Conservation (phyloP, 1,140 invertebrate species). For the Semibalanus balanoides region DNA sequence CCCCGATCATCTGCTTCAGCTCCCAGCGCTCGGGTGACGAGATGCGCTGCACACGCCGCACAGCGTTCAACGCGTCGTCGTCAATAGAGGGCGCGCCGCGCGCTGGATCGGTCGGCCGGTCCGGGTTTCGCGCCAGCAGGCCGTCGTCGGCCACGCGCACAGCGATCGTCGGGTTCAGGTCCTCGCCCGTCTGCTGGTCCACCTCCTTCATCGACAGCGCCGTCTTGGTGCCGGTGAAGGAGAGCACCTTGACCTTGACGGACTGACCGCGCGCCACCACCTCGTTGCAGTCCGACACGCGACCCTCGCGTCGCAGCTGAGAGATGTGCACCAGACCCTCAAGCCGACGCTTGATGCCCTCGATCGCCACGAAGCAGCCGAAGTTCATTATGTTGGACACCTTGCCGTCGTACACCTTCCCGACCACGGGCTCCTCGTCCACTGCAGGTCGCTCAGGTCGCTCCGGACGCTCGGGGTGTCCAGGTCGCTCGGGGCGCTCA, state of each 20-base stretch:
- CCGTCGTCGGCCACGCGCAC: conserved; percentile 36
- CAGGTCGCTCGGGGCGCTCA: neutral
- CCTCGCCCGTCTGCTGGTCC: conserved; percentile 83
- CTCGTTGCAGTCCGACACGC: conserved; percentile 87
- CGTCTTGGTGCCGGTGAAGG: conserved; percentile 81
- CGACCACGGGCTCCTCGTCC: conserved; percentile 36
- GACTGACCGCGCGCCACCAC: conserved; percentile 80
- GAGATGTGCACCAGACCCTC: conserved; percentile 98
- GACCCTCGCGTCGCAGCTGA: conserved; percentile 76
- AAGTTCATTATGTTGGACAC: conserved; percentile 92
- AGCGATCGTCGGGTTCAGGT: conserved; percentile 92
- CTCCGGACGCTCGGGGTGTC: too few species aligned
- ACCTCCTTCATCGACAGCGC: conserved; percentile 98
- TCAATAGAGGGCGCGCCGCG: conserved; percentile 30
- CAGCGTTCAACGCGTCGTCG: conserved; percentile 56
- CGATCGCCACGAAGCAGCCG: conserved; percentile 94
- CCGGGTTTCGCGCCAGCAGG: conserved; percentile 54
- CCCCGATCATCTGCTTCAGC: conserved; percentile 63
- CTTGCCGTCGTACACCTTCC: conserved; percentile 70
- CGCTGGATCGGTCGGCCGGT: conserved; percentile 45
- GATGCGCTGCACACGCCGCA: conserved; percentile 72
- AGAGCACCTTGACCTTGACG: conserved; percentile 86
- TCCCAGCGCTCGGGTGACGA: conserved; percentile 85
- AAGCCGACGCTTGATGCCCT: conserved; percentile 64
- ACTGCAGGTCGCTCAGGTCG: neutral